A percentile compares a stretch with the other conserved stretches of the same genome.
These are phyloP conservation scores for Pteropus rufus DNA, from an alignment of 2,797 vertebrate species.

Conservation along the genomic window DNA sequence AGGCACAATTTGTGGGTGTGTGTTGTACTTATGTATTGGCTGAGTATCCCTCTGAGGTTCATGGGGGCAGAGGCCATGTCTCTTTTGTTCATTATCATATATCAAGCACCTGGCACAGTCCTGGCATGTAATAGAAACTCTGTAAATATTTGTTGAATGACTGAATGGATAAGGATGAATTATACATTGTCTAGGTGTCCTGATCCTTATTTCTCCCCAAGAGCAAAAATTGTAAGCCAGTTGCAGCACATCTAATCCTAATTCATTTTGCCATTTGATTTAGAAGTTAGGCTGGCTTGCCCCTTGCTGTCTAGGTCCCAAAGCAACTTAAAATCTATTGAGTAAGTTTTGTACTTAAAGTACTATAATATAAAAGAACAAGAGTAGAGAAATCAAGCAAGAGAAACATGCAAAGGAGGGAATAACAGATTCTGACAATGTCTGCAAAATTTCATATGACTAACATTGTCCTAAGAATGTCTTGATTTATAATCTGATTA, in stretches of 20 bases:
- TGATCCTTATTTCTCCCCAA: neutral
- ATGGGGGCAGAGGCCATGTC: neutral
- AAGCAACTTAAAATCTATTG: neutral
- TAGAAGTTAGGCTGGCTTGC: neutral
- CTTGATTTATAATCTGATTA: neutral
- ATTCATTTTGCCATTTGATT: neutral
- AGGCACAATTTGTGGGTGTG: neutral
- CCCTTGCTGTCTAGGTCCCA: neutral
- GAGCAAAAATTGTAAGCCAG: neutral
- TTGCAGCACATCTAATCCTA: neutral
- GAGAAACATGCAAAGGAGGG: neutral
- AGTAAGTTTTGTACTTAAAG: neutral
- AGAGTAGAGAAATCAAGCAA: neutral
- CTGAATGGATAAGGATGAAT: neutral
- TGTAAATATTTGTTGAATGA: constrained; percentile 14
- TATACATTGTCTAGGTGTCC: neutral
- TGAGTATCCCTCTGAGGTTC: neutral
- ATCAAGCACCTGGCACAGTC: constrained; percentile 2
- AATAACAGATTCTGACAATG: neutral
- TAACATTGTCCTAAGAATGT: neutral
- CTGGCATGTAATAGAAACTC: neutral
- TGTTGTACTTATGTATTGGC: neutral
- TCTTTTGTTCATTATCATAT: constrained; percentile 4
- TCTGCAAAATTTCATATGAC: neutral
- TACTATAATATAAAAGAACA: neutral